These are phyloP conservation scores for Xylota sylvarum DNA, from an alignment of 2,888 invertebrate species.

Conservation along the genomic window DNA sequence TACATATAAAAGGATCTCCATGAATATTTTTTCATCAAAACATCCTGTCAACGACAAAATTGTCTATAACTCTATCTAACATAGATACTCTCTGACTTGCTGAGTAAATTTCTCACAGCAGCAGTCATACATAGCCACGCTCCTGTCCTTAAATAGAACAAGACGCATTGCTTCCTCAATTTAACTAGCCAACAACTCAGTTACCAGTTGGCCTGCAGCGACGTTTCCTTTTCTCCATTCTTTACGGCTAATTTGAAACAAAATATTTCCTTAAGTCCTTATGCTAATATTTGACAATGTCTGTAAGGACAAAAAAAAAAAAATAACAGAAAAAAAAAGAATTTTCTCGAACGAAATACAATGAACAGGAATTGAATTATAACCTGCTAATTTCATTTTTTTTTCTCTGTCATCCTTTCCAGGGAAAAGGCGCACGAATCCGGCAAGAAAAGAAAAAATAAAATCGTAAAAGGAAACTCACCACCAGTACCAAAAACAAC, in stretches of 20 bases:
- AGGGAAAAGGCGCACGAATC: not conserved
- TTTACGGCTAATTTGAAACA: constrained; percentile 75
- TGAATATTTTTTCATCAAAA: too few species aligned
- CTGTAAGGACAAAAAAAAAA: too few species aligned
- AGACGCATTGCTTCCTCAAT: not conserved
- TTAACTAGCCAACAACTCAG: not conserved
- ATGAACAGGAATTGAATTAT: constrained; percentile 73
- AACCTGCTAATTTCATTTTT: constrained; percentile 71
- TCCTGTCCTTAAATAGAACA: too few species aligned
- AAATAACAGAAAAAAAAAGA: not conserved
- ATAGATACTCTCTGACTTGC: too few species aligned
- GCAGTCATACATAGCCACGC: too few species aligned
- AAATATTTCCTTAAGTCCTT: constrained; percentile 67
- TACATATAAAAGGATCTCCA: too few species aligned
- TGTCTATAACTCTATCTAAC: too few species aligned
- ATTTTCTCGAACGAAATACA: constrained; percentile 16
- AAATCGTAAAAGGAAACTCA: constrained; percentile 13
- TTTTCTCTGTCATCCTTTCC: constrained; percentile 37
- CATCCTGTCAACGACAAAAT: too few species aligned
- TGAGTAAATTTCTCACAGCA: too few species aligned
- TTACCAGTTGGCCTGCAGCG: constrained; percentile 30
- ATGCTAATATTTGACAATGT: constrained; percentile 70
- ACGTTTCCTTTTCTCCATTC: constrained; percentile 28
- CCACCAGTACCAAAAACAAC: constrained; percentile 9
- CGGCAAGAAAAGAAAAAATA: not conserved